Evolutionary conservation across 1,140 invertebrate genomes (phyloP).

Genomic region (Pissodes strobi): DNA sequence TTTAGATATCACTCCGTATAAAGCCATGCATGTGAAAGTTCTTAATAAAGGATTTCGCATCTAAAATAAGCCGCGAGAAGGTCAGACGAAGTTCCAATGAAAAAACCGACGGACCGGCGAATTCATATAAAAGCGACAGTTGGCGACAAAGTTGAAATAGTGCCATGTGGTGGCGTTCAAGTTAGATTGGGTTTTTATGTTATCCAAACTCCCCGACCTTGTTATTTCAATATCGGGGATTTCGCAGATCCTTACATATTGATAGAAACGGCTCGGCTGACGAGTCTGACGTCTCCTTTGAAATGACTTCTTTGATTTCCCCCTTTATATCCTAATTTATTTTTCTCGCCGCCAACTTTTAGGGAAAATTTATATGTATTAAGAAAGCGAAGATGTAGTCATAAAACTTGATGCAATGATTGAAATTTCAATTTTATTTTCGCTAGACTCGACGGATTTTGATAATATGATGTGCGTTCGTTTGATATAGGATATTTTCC

Average conservation of each 20-base stretch:
- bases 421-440: conserved; percentile 12
- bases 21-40: neutral
- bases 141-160: conserved; percentile 43
- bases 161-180: conserved; percentile 43
- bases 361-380: conserved; percentile 24
- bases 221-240: conserved; percentile 44
- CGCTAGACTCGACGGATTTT: neutral
- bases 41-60: too few relatives aligned
- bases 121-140: conserved; percentile 43
- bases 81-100: too few relatives aligned
- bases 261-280: conserved; percentile 38
- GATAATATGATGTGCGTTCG: neutral
- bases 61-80: too few relatives aligned
- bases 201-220: conserved; percentile 40
- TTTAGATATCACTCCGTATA: neutral
- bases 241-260: conserved; percentile 43
- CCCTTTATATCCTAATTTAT: conserved; percentile 27
- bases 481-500: neutral
- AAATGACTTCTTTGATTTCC: conserved; percentile 25
- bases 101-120: conserved; percentile 28
- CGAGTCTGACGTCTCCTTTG: conserved; percentile 33
- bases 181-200: conserved; percentile 47
- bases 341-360: conserved; percentile 21
- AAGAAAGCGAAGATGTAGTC: conserved; percentile 13
- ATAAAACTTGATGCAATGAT: conserved; percentile 6